These are phyloP conservation scores for Poeciliopsis presidionis DNA, from an alignment of 2,797 vertebrate species.

Conservation along the genomic window DNA sequence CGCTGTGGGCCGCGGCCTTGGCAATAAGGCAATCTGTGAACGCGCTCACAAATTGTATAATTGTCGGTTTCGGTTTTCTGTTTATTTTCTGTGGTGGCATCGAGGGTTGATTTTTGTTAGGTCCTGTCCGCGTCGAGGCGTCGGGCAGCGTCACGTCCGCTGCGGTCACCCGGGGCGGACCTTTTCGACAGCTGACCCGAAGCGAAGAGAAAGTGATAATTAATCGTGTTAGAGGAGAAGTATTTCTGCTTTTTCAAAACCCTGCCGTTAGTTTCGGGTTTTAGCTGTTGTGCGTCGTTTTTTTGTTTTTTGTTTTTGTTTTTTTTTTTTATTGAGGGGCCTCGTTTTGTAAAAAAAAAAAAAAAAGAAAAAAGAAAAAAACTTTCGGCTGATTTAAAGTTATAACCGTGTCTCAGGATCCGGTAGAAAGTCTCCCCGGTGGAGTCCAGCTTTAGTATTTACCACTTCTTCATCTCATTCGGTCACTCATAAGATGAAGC, in stretches of 20 bases:
- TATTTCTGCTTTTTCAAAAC: constrained; percentile 53
- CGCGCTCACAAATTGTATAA: constrained; percentile 63
- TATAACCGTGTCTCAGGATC: neutral
- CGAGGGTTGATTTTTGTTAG: constrained; percentile 40
- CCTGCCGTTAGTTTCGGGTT: constrained; percentile 50
- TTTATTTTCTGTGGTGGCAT: neutral
- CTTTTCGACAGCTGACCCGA: constrained; percentile 55
- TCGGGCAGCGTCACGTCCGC: constrained; percentile 61
- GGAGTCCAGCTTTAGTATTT: constrained; percentile 4
- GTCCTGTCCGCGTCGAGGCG: constrained; percentile 45
- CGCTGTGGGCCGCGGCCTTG: constrained; percentile 55
- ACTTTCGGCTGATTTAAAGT: neutral
- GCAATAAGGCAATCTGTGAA: constrained; percentile 61
- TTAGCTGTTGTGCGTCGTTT: constrained; percentile 42
- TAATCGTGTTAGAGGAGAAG: constrained; percentile 58
- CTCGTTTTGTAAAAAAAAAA: neutral
- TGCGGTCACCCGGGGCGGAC: constrained; percentile 61
- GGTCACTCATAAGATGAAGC: neutral
- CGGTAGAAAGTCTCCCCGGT: neutral
- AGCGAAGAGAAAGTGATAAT: constrained; percentile 58
- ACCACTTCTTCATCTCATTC: neutral
- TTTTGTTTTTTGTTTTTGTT: constrained; percentile 2
- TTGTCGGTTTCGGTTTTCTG: constrained; percentile 34
- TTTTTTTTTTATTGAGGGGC: constrained; percentile 24
- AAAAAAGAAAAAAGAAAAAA: neutral